Percentiles rank a stretch among this genome's conserved stretches.
Conservation (phyloP, 2,888 invertebrate species). For the Nasonia oneida region DNA sequence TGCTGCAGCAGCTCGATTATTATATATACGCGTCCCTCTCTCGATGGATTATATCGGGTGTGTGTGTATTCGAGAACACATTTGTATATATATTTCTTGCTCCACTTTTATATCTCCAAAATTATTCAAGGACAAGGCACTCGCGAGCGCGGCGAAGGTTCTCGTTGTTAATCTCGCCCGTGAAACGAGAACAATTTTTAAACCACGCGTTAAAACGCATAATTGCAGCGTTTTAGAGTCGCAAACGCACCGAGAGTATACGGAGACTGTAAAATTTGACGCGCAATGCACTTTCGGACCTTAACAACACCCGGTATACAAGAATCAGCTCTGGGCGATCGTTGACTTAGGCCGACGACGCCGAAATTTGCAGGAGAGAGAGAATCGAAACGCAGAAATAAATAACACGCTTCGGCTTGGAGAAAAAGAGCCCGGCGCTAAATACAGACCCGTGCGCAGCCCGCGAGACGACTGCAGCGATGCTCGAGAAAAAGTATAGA, state of each 20-base stretch:
- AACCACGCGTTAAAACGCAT: background rate
- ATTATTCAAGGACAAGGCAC: no score
- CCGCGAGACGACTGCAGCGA: background rate
- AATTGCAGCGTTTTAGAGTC: conserved; percentile 2
- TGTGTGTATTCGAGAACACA: background rate
- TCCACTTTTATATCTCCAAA: no score
- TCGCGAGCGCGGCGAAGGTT: no score
- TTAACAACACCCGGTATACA: conserved; percentile 40
- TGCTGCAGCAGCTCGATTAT: background rate
- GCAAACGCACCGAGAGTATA: background rate
- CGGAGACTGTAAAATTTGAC: background rate
- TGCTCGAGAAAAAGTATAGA: conserved; percentile 10
- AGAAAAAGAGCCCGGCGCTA: conserved; percentile 13
- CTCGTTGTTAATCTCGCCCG: background rate
- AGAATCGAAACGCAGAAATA: conserved; percentile 71
- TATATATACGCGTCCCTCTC: background rate
- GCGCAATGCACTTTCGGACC: background rate
- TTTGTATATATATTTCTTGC: no score
- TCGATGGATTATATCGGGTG: background rate
- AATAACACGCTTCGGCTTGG: conserved; percentile 61
- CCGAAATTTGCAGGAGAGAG: conserved; percentile 10
- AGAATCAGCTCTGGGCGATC: conserved; percentile 30
- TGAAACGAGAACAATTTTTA: background rate
- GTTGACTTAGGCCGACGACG: conserved; percentile 6
- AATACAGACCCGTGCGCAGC: background rate